phyloP scores from a whole-genome alignment of 2,888 invertebrate species.

The Perithous albicinctus region DNA sequence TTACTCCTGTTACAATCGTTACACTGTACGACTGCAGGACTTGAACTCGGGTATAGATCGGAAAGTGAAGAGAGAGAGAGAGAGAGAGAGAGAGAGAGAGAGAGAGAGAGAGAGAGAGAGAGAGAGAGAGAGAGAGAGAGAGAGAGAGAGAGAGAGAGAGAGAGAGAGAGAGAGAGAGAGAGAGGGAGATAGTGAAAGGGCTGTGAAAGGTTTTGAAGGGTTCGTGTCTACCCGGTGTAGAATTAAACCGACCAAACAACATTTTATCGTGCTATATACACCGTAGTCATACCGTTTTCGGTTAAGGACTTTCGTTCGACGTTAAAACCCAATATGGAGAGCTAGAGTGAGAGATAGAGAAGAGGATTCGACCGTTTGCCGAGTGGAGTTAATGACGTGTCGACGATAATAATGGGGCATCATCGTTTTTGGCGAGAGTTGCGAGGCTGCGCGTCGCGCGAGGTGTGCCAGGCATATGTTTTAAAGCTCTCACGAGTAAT shows the following conservation, averaged over 20 bases:
- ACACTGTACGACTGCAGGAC: conserved; percentile 10
- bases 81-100: too few species aligned
- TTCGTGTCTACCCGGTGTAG: conserved; percentile 44
- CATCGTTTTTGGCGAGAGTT: conserved; percentile 74
- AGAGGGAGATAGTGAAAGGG: too few species aligned
- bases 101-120: too few species aligned
- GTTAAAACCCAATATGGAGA: conserved; percentile 73
- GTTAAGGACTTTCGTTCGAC: conserved; percentile 76
- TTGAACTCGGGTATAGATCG: conserved; percentile 42
- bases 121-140: too few species aligned
- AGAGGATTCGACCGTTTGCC: conserved; percentile 63
- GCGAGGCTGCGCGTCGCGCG: conserved; percentile 68
- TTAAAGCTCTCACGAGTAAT: conserved; percentile 80
- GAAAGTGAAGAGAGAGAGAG: too few species aligned
- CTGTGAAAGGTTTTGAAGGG: conserved; percentile 62
- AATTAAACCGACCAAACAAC: conserved; percentile 63
- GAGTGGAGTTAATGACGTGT: conserved; percentile 83
- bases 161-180: too few species aligned
- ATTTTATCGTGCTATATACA: conserved; percentile 70
- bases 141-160: too few species aligned
- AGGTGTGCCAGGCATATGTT: conserved; percentile 81
- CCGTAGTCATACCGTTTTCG: conserved; percentile 69
- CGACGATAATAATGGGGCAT: conserved; percentile 81
- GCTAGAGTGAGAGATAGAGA: conserved; percentile 20
- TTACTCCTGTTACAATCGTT: conserved; percentile 56